Evolutionary conservation across 2,888 invertebrate genomes (phyloP), one percentile per base, ranked within the genome.

Genomic region (Andricus quercusramuli): DNA sequence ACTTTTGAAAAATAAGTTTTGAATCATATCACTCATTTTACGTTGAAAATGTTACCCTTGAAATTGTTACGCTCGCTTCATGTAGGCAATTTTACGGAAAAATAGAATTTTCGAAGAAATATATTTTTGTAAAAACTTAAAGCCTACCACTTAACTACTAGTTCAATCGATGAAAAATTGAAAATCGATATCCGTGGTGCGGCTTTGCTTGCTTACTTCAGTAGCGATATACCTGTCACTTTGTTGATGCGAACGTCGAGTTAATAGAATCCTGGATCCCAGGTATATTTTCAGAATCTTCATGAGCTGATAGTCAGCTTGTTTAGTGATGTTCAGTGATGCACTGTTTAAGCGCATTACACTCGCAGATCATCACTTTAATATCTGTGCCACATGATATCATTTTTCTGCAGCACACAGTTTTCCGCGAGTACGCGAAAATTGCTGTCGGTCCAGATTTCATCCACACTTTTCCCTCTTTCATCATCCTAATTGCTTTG

Each of bases 371-470:
- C 62, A 78, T 85, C 70, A 89, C 90, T 25, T 84, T 91, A 78
- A 65, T 91, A 41, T 87, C 86, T 56, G 86, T 86, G 17, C 91
- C 91, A 1, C 87, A 90, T 51, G 89, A 91, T 78, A 82, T 91
- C 56, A 78, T 91, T 4, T 80, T 88, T 6, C 83, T 91, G 11
- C 89, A 87, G 77, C 91, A 91, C 82, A 87, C 85, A 22, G 91
- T 91, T 37, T 89, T 90, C 79, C 86, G 85, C 4, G 91, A 91
- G 78, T 91, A 91, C 79, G 91, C 88, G 13, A 91, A 88, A 84
- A 86, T 89, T 74, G 90, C 90, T 20, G 87, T 91, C 5, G 90
- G 91, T 1, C 88, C 90, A 1, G 91, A 91, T 78, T 91, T 91
- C 59, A 89, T 91, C 22, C 91, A 91, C 80, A 91, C 91, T 3